Evolutionary conservation across 2,797 vertebrate species (phyloP), one percentile per base, ranked within the genome.

Genomic region (Cryptoblepharus egeriae): DNA sequence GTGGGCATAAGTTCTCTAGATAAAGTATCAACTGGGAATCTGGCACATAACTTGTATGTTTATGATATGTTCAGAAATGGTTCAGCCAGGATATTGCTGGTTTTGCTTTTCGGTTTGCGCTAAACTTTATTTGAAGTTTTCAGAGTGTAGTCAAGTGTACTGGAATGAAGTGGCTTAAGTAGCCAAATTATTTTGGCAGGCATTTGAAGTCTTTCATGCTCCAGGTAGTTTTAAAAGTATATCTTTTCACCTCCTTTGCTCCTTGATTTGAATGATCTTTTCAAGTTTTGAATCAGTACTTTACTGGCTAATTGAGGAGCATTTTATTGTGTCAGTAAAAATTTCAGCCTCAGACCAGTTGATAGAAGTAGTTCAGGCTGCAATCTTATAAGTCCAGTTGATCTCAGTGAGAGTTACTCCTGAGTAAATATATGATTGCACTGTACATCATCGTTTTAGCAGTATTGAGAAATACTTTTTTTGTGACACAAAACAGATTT

Each of bases 321-420:
- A 87, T 35, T 35, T 81, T 79, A 20, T 16, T 60, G 12, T 30
- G 1, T 75, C 42, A 58, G 76, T 63, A 32, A 79, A 82, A 82
- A 73, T 64, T 1, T 24, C 61, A 5, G 1, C 8, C 1, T 24
- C 3, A 1, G 1, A 26, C 42, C 67, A 70, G 30, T 2, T 45
- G 4, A 42, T 30, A 78, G 84, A 79, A 58, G 60, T 77, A 81
- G 80, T 45, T 65, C 16, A 28, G 77, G 42, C 75, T 58, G 28
- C 32, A 78, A 55, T 80, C 18, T 1, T 68, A 1, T 77, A 71
- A 0, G 15, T n/a, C 24, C 7, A 32, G 16, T 28, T 69, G 15
- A 60, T 32, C 28, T 45, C 26, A 30, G 24, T 30, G 35, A 35
- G 35, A 64, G 10, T 39, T 61, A 39, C 30, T 69, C 42, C 37